Base-by-base conservation (phyloP, 2,113 vertebrate genomes). In the Leptobrachium ailaonicum region DNA sequence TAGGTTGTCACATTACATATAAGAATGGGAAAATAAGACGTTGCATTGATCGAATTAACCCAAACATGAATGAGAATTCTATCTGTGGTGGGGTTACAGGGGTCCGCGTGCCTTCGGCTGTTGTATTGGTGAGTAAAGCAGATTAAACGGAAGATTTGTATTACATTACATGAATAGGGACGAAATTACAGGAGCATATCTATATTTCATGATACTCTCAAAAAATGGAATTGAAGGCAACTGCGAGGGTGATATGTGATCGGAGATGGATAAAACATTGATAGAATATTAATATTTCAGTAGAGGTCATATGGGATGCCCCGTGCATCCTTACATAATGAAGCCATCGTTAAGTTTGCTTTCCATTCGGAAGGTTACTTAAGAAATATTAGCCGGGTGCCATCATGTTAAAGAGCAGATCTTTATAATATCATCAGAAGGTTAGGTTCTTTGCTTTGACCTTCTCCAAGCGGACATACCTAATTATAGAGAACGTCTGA, bases 251-350 rank as follows among this genome's bases (percentile, higher is more conserved):
- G 85, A 83, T 83, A 82, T 62, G 42, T 4, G 82, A 83, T 41
- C 70, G 82, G 83, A 89, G 84, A 86, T 41, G 50, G 84, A 85
- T 85, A 81, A 87, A 88, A 88, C 76, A 80, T 82, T 83, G 76
- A 86, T 4, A 0, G 40, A 80, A 75, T 80, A 85, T 85, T 84
- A 87, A 83, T 88, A 82, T 87, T 88, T 87, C 84, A 89, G 76
- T 14, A 88, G 82, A 83, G 81, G 79, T 73, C 32, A 7, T 82
- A 83, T 60, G 40, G 45, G 4, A 75, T 68, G 69, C 3, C 60
- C 71, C 54, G 2, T 74, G 45, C 56, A 80, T 73, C 84, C 43
- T 79, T 83, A 82, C 72, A 87, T 84, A 79, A 73, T 83, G 83
- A 86, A 78, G 77, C 13, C 71, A 43, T 64, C 0, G 14, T 20